phyloP scores from a whole-genome alignment of 2,888 invertebrate genomes.

The Petrolisthes manimaculis region DNA sequence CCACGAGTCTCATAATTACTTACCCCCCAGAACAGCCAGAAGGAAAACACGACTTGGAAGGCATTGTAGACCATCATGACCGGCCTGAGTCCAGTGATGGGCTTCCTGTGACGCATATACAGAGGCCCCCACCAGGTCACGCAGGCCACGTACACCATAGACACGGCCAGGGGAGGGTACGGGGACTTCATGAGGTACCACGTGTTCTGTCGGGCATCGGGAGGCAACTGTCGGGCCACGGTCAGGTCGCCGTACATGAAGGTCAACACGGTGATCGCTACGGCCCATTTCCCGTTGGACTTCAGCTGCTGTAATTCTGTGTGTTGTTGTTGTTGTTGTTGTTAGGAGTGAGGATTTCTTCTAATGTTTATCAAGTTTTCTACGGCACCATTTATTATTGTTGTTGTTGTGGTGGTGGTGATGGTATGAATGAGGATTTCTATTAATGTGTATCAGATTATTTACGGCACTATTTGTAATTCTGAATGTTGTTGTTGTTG shows the following conservation, averaged over 20 bases:
- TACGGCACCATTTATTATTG: too few species aligned
- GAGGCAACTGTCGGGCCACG: constrained; percentile 25
- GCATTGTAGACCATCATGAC: constrained; percentile 43
- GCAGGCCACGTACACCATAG: constrained; percentile 21
- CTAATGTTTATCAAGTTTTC: too few species aligned
- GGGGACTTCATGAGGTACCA: constrained; percentile 40
- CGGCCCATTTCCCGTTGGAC: constrained; percentile 19
- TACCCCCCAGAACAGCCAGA: constrained; percentile 41
- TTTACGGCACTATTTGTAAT: too few species aligned
- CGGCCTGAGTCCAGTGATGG: constrained; percentile 19
- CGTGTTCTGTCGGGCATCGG: constrained; percentile 34
- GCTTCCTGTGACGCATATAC: constrained; percentile 21
- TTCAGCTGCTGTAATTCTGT: constrained; percentile 10
- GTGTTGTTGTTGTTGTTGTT: too few species aligned
- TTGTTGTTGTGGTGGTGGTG: too few species aligned
- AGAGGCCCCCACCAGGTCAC: constrained; percentile 37
- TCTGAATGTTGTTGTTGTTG: too few species aligned
- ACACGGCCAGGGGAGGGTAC: constrained; percentile 4
- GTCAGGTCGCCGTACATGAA: constrained; percentile 38
- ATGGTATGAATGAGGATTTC: too few species aligned
- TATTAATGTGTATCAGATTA: too few species aligned
- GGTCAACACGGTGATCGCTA: constrained; percentile 6
- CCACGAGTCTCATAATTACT: too few species aligned
- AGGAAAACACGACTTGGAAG: constrained; percentile 41
- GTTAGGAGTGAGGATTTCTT: too few species aligned